Evolutionary conservation across 2,113 vertebrate species (phyloP).

Genomic region (Agelaius tricolor): DNA sequence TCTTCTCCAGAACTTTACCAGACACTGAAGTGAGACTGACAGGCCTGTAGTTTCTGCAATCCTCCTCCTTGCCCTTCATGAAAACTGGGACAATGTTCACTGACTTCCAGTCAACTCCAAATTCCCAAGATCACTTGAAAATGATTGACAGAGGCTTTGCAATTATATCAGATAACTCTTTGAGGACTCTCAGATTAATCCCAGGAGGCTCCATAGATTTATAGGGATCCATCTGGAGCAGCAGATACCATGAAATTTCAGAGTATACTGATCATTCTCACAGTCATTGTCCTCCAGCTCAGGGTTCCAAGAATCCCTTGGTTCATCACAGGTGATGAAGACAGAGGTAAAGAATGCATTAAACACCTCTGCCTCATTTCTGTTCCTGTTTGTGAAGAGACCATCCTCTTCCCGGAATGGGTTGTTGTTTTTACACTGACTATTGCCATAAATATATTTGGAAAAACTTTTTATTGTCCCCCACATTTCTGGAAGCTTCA

Average conservation of each 20-base stretch:
- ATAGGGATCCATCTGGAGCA: not conserved
- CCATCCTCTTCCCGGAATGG: not conserved
- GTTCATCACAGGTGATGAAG: not conserved
- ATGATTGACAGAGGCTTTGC: not conserved
- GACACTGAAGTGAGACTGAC: not conserved
- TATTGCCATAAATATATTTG: not conserved
- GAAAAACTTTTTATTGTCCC: not conserved
- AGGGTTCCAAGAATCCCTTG: not conserved
- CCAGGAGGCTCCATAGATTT: not conserved
- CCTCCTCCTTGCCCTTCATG: not conserved
- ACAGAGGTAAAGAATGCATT: not conserved
- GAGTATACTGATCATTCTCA: rapidly evolving
- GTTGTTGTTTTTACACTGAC: not conserved
- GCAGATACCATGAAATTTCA: not conserved
- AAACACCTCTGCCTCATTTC: not conserved
- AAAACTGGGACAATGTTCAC: rapidly evolving
- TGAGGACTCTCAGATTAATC: not conserved
- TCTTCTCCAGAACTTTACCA: not conserved
- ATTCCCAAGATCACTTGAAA: not conserved
- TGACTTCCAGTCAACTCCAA: not conserved
- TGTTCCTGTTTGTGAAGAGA: not conserved
- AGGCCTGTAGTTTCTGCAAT: not conserved
- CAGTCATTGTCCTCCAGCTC: not conserved
- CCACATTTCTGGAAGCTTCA: not conserved
- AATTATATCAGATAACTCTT: not conserved